Percentiles rank a stretch among this genome's conserved stretches.
Conservation (phyloP, 2,113 vertebrate genomes). For the Heptranchias perlo region DNA sequence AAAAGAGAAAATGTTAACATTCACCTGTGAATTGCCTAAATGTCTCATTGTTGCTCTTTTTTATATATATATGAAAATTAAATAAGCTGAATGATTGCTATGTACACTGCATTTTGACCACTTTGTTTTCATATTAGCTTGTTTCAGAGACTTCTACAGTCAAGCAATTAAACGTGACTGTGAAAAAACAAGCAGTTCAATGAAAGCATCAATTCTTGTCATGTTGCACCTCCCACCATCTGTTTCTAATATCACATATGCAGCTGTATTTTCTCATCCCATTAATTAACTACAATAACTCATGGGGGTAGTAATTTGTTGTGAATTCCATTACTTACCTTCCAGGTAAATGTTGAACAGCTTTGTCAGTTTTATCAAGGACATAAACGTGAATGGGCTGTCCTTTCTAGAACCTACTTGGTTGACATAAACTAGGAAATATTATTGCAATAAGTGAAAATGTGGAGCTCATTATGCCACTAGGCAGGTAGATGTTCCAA, state of each 20-base stretch:
- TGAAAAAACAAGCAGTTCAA: neutral
- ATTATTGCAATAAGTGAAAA: neutral
- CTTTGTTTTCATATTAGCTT: neutral
- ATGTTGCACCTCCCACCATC: constrained; percentile 23
- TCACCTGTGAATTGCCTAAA: neutral
- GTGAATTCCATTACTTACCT: constrained; percentile 19
- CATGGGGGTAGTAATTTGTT: constrained; percentile 25
- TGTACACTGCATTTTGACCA: neutral
- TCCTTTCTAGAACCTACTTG: neutral
- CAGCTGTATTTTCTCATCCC: constrained; percentile 30
- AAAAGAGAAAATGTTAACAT: neutral
- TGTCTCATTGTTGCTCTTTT: neutral
- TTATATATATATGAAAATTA: neutral
- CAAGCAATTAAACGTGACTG: neutral
- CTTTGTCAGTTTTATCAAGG: neutral
- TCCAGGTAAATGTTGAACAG: neutral
- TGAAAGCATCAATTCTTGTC: constrained; percentile 23
- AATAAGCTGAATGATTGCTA: neutral
- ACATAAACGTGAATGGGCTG: neutral
- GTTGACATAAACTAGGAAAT: neutral
- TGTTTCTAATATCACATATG: constrained; percentile 25
- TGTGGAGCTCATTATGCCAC: neutral
- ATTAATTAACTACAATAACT: constrained; percentile 33
- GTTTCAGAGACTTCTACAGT: neutral
- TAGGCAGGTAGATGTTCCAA: too few relatives aligned